Conservation (phyloP, 2,113 vertebrate genomes). For the Zapus hudsonius region DNA sequence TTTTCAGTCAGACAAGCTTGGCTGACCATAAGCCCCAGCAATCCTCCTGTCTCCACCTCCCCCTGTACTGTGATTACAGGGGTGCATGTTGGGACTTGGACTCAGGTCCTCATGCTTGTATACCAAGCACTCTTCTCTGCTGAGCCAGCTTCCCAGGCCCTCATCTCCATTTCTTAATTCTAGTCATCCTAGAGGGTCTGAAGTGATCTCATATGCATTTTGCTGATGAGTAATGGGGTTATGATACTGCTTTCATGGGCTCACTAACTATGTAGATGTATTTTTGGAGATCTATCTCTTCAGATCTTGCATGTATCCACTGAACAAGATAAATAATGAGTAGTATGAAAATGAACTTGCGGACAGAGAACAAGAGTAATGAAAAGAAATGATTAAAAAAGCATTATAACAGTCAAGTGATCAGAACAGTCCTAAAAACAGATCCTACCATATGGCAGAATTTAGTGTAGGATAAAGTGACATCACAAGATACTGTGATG, state of each 20-base stretch:
- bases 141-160: too few relatives aligned
- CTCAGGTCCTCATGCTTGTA: too few relatives aligned
- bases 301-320: not conserved
- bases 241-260: not conserved
- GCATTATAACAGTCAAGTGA: not conserved
- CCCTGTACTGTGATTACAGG: too few relatives aligned
- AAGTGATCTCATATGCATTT: conserved; percentile 6
- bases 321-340: not conserved
- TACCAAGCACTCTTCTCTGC: too few relatives aligned
- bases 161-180: not conserved
- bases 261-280: not conserved
- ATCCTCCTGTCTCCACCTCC: too few relatives aligned
- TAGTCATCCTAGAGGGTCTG: not conserved
- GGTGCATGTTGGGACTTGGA: too few relatives aligned
- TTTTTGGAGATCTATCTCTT: conserved; percentile 18
- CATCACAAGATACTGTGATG: not conserved
- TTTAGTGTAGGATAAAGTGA: not conserved
- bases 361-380: not conserved
- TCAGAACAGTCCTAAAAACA: not conserved
- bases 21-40: too few relatives aligned
- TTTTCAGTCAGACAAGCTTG: too few relatives aligned
- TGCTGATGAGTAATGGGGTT: not conserved
- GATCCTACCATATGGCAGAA: not conserved
- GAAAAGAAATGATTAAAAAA: not conserved
- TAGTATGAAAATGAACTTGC: not conserved